Evolutionary conservation across 2,797 vertebrate species (phyloP).

Genomic region (Acridotheres tristis): DNA sequence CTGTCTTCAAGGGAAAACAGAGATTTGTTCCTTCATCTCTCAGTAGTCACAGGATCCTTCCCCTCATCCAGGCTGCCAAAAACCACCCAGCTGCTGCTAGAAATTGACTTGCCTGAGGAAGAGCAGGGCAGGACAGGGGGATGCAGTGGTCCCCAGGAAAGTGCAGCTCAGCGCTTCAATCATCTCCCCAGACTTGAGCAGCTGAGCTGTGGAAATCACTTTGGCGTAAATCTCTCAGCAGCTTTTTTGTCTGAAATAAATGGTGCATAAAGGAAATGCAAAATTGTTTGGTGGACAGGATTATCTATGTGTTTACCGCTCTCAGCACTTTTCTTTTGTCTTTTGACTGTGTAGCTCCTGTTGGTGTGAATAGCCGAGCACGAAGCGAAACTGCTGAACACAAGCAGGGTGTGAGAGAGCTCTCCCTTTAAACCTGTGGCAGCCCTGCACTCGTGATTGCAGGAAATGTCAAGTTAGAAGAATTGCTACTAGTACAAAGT

Average conservation of each 20-base stretch:
- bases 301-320: constrained; percentile 44
- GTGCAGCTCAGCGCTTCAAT: neutral
- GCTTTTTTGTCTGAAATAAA: constrained; percentile 50
- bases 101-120: neutral
- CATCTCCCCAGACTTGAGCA: neutral
- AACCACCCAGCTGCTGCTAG: neutral
- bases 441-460: neutral
- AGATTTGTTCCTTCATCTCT: neutral
- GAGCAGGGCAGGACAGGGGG: neutral
- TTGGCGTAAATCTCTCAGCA: constrained; percentile 45
- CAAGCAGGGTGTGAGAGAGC: neutral
- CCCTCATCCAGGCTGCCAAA: neutral
- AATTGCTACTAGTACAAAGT: neutral
- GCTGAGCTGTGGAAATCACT: constrained; percentile 52
- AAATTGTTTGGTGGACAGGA: constrained; percentile 45
- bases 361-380: neutral
- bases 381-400: neutral
- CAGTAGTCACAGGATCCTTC: neutral
- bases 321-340: constrained; percentile 49
- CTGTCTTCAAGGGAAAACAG: neutral
- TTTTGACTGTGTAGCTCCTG: neutral
- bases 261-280: constrained; percentile 54
- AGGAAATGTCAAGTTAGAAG: neutral
- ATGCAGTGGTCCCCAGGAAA: neutral
- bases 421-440: neutral